Evolutionary conservation across 2,888 invertebrate genomes (phyloP).

Genomic region (Dioctria rufipes): DNA sequence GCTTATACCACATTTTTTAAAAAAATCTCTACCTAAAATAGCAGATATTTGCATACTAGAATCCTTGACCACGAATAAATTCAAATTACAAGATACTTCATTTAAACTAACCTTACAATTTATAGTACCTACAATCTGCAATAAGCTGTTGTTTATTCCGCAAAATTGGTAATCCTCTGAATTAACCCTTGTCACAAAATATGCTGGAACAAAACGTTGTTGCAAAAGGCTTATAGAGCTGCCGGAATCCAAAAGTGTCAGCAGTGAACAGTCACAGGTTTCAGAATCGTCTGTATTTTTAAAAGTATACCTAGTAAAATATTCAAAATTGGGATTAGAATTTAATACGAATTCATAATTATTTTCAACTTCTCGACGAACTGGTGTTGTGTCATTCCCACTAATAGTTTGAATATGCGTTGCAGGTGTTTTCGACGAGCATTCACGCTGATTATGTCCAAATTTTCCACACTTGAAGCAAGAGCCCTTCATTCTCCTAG

Average conservation of each 20-base stretch:
- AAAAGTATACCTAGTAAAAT: neutral
- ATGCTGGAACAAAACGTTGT: no score
- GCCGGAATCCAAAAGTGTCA: no score
- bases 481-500: neutral
- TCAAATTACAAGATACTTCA: neutral
- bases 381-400: no score
- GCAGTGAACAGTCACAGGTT: neutral
- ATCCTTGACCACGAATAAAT: neutral
- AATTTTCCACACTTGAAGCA: neutral
- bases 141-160: neutral
- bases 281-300: neutral
- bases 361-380: neutral
- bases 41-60: neutral
- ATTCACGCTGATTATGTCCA: neutral
- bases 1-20: no score
- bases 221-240: neutral
- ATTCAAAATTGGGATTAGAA: neutral
- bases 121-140: neutral
- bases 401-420: no score
- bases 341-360: neutral
- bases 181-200: neutral
- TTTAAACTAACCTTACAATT: neutral
- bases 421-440: no score
- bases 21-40: constrained; percentile 1
- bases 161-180: neutral